These are phyloP conservation scores for Drosophila sechellia DNA, from an alignment of 1,140 invertebrate genomes.

Conservation along the genomic window DNA sequence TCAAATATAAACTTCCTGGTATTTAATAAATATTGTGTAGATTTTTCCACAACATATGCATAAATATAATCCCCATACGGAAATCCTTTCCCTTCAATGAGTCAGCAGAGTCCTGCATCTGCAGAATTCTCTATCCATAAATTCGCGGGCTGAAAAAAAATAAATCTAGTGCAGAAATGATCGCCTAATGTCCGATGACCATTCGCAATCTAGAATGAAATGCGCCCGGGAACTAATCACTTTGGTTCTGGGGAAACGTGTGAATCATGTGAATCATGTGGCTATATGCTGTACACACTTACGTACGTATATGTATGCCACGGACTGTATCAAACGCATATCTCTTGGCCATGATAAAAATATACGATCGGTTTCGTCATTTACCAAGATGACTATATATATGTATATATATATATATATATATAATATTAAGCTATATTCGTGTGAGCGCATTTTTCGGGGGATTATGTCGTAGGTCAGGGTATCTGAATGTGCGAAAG, in stretches of 20 bases:
- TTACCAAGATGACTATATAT: slow-evolving; percentile 9
- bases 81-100: not conserved
- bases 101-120: not conserved
- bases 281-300: slow-evolving; percentile 12
- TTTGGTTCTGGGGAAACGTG: slow-evolving; percentile 33
- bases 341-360: slow-evolving; percentile 49
- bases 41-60: not conserved
- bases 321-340: slow-evolving; percentile 26
- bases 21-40: not conserved
- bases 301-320: not conserved
- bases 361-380: slow-evolving; percentile 65
- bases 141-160: not conserved
- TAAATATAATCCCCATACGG: not conserved
- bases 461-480: slow-evolving; percentile 69
- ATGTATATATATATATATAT: slow-evolving; percentile 1
- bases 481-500: slow-evolving; percentile 32
- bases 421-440: slow-evolving; percentile 9
- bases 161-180: not conserved
- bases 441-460: slow-evolving; percentile 24
- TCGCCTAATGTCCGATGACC: slow-evolving; percentile 2
- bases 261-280: slow-evolving; percentile 52
- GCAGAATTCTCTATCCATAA: not conserved
- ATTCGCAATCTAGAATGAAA: slow-evolving; percentile 11
- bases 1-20: not conserved
- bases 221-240: slow-evolving; percentile 22